Evolutionary conservation across 2,113 vertebrate species (phyloP).

Genomic region (Machaerirhynchus nigripectus): DNA sequence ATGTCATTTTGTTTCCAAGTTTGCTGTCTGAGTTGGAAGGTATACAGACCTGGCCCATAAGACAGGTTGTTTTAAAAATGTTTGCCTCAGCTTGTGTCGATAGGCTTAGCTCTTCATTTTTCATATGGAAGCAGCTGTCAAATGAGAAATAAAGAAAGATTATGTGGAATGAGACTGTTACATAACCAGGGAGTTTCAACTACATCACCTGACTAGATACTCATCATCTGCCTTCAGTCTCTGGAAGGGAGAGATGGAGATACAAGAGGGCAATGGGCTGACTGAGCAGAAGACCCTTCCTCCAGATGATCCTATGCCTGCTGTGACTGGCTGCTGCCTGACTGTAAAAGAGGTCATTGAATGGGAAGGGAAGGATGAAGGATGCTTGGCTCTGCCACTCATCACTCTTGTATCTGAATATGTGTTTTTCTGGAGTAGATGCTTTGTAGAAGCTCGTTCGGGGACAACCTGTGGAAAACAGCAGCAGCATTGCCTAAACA

Average conservation of each 20-base stretch:
- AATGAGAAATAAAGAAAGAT: not conserved
- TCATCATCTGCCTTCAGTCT: not conserved
- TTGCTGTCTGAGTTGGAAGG: not conserved
- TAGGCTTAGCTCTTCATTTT: not conserved
- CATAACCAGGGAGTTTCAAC: not conserved
- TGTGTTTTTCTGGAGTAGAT: not conserved
- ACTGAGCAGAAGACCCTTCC: not conserved
- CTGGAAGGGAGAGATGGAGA: not conserved
- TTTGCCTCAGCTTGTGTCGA: not conserved
- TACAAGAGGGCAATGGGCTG: not conserved
- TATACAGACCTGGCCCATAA: not conserved
- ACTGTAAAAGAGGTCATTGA: not conserved
- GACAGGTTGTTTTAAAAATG: not conserved
- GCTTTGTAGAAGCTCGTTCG: not conserved
- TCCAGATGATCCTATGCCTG: not conserved
- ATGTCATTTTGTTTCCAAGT: not conserved
- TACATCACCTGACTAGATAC: not conserved
- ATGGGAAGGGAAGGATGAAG: not conserved
- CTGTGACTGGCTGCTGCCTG: not conserved
- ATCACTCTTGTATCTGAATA: not conserved
- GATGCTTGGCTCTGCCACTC: not conserved
- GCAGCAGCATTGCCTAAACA: not conserved
- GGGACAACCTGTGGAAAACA: not conserved
- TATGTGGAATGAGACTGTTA: not conserved
- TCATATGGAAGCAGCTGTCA: not conserved